Evolutionary conservation across 1,140 invertebrate species (phyloP), one percentile per base, ranked within the genome.

Genomic region (Sinonovacula constricta): DNA sequence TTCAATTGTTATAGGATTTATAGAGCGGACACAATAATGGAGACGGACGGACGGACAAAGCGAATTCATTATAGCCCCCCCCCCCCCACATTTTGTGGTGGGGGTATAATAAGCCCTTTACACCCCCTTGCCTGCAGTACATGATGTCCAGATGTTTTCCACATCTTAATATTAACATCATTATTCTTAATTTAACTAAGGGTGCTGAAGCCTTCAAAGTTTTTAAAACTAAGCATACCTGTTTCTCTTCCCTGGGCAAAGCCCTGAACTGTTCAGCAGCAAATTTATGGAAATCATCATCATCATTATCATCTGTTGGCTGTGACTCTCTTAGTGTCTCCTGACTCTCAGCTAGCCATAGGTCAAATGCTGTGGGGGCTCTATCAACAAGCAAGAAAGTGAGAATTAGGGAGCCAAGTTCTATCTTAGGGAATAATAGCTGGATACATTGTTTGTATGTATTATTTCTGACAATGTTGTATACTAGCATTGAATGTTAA

Each of bases 201-300:
- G 56, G 18, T 22, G 18, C 22, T 59, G 7, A 28, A 15, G 12
- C 28, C 22, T 59, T n/a, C 15, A 22, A 24, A 5, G 12, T 28
- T 24, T 28, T 22, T 22, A 59, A 22, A 28, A 24, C 56, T 59
- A 59, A 24, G 2, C 10, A 34, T 5, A 89, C 89, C 85, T 89
- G 83, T 85, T 85, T 82, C 54, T 90, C 86, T 30, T 88, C 88
- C 57, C 86, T 89, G 18, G 86, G 60, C 36, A 90, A 51, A 30
- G 83, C 68, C 45, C 86, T 79, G 63, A 87, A 90, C 67, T 56
- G 75, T 51, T 87, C 84, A 10, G 85, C 84, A 26, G 83, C 87
- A n/a, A 79, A 56, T 24, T 84, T 81, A 36, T 62, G 77, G 3
- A 89, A 59, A 36, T 86, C 88, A 30, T 87, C 87, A 0, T 84